Conservation (phyloP, 2,888 invertebrate species). For the Meliscaeva auricollis region DNA sequence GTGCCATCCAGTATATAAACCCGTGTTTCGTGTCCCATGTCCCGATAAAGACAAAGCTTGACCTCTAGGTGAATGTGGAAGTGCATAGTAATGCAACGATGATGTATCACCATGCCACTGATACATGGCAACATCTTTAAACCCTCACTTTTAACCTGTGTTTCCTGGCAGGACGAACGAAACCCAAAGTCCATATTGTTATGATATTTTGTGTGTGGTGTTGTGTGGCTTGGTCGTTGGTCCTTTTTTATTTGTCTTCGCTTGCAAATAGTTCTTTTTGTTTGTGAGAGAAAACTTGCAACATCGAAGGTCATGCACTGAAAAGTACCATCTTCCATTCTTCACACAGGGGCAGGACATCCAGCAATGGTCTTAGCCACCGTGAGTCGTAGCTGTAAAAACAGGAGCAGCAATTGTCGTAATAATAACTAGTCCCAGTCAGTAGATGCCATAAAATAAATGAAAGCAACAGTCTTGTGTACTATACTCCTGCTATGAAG, state of each 20-base stretch:
- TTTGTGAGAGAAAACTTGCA: conserved; percentile 38
- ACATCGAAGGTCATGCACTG: conserved; percentile 63
- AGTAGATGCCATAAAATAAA: conserved; percentile 61
- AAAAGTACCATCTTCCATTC: conserved; percentile 27
- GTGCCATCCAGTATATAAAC: too few species aligned
- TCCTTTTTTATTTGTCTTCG: not conserved
- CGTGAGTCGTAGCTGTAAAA: conserved; percentile 35
- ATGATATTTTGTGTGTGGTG: conserved; percentile 39
- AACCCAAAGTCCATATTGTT: conserved; percentile 45
- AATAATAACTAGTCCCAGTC: conserved; percentile 72
- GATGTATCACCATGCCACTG: conserved; percentile 50
- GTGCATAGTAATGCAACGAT: conserved; percentile 41
- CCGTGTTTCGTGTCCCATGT: not conserved
- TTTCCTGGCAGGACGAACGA: conserved; percentile 20
- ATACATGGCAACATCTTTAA: conserved; percentile 48
- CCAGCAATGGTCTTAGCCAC: conserved; percentile 22
- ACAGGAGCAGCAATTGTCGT: conserved; percentile 66
- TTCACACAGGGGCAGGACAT: conserved; percentile 17
- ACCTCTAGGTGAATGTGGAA: conserved; percentile 24
- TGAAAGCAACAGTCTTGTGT: conserved; percentile 58
- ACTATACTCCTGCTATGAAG: conserved; percentile 22
- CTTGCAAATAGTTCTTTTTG: not conserved
- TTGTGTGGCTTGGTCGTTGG: not conserved
- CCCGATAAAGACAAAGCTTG: conserved; percentile 24
- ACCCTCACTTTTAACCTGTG: conserved; percentile 33